Evolutionary conservation across 2,888 invertebrate species (phyloP).

Genomic region (Drosophila rubida): DNA sequence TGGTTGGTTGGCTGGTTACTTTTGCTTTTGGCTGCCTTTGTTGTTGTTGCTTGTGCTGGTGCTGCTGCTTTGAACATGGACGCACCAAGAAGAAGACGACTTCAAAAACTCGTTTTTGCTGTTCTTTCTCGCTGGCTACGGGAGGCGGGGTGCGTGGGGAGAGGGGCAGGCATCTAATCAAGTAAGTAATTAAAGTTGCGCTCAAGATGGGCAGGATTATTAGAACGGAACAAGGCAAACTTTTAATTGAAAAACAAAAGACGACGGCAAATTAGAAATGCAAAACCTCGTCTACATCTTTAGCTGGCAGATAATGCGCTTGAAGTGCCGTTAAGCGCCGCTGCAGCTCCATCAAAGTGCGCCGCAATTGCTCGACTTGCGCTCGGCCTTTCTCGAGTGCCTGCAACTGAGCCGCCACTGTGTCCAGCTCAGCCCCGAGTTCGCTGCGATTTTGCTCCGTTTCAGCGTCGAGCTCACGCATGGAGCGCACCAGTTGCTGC

Average conservation of each 20-base stretch:
- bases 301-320: constrained; percentile 32
- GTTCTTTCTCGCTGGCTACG: constrained; percentile 42
- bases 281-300: neutral
- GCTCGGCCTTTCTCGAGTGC: constrained; percentile 18
- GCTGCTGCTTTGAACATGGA: constrained; percentile 53
- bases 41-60: constrained; percentile 17
- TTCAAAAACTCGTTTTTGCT: constrained; percentile 50
- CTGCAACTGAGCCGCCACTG: constrained; percentile 19
- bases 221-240: constrained; percentile 33
- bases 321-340: constrained; percentile 44
- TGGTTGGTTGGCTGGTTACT: constrained; percentile 36
- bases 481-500: constrained; percentile 44
- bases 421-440: constrained; percentile 13
- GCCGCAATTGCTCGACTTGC: constrained; percentile 30
- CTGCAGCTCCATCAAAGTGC: constrained; percentile 5
- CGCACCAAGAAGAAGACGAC: constrained; percentile 29
- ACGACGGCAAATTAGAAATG: neutral
- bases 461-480: constrained; percentile 8
- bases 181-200: constrained; percentile 60
- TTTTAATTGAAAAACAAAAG: constrained; percentile 45
- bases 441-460: constrained; percentile 11
- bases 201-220: constrained; percentile 17
- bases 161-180: constrained; percentile 41
- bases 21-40: constrained; percentile 43
- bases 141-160: neutral